These are phyloP conservation scores for Aphaenogaster rudis DNA, from an alignment of 1,140 invertebrate species.

Conservation along the genomic window DNA sequence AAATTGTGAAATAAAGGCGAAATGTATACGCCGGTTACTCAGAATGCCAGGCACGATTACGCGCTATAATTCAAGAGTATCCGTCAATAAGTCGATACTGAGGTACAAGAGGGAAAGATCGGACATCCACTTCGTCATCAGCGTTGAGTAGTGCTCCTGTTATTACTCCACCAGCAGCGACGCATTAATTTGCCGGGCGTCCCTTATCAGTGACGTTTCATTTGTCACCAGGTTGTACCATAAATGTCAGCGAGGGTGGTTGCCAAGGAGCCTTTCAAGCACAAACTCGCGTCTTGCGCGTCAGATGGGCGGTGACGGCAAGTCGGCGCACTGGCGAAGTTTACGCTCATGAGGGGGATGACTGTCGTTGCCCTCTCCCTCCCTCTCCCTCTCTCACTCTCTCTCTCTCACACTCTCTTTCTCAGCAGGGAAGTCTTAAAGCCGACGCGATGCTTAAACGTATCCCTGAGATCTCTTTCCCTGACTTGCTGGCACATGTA, in stretches of 20 bases:
- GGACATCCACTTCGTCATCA: constrained; percentile 55
- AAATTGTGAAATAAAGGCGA: constrained; percentile 10
- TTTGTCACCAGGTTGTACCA: constrained; percentile 82
- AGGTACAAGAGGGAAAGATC: background rate
- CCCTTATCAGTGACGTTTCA: constrained; percentile 84
- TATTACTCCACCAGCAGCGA: constrained; percentile 72
- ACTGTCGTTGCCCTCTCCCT: constrained; percentile 32
- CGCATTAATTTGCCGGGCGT: constrained; percentile 80
- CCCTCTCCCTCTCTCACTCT: background rate
- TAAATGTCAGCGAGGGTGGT: constrained; percentile 80
- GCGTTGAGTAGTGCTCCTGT: constrained; percentile 57
- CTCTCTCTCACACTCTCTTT: background rate
- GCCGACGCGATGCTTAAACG: constrained; percentile 76
- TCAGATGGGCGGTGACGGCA: constrained; percentile 62
- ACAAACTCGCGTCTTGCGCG: constrained; percentile 75
- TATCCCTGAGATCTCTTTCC: constrained; percentile 73
- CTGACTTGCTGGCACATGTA: background rate
- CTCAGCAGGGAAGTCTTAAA: constrained; percentile 69
- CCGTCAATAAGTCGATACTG: constrained; percentile 66
- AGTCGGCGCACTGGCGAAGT: constrained; percentile 72
- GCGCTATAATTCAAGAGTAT: constrained; percentile 54
- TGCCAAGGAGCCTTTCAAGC: constrained; percentile 64
- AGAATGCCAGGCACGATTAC: constrained; percentile 10
- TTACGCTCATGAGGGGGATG: constrained; percentile 64
- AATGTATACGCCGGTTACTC: constrained; percentile 4